phyloP scores from a whole-genome alignment of 1,140 invertebrate genomes.

The Alviniconcha marisindica region DNA sequence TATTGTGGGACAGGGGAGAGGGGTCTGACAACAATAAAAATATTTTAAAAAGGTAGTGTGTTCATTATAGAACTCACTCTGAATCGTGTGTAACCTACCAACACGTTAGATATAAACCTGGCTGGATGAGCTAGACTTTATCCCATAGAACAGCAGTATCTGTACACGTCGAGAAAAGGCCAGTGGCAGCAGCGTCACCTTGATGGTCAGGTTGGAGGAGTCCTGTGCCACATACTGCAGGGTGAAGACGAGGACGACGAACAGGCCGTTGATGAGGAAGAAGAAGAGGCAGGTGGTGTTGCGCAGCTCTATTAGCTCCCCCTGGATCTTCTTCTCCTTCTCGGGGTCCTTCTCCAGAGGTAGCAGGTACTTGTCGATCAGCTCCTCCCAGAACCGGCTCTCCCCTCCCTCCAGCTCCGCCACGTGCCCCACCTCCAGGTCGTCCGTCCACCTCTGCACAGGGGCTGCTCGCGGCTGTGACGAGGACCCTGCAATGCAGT shows the following conservation, averaged over 20 bases:
- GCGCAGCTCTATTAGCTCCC: conserved; percentile 92
- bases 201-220: conserved; percentile 46
- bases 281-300: conserved; percentile 84
- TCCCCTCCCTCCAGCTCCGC: conserved; percentile 73
- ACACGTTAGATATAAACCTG: too few relatives aligned
- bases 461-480: not conserved
- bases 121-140: too few relatives aligned
- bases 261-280: conserved; percentile 71
- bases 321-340: conserved; percentile 77
- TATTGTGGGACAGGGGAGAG: too few relatives aligned
- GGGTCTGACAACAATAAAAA: too few relatives aligned
- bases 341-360: conserved; percentile 66
- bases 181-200: conserved; percentile 6
- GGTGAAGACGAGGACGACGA: conserved; percentile 69
- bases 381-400: conserved; percentile 63
- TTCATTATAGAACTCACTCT: not conserved
- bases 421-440: conserved; percentile 73
- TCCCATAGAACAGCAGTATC: too few relatives aligned
- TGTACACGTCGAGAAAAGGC: too few relatives aligned
- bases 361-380: conserved; percentile 67
- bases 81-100: conserved; percentile 8
- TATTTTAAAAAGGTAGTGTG: too few relatives aligned
- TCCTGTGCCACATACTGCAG: conserved; percentile 44
- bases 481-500: too few relatives aligned
- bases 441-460: conserved; percentile 78